These are phyloP conservation scores for Nomada ferruginata DNA, from an alignment of 2,888 invertebrate species.

Conservation along the genomic window DNA sequence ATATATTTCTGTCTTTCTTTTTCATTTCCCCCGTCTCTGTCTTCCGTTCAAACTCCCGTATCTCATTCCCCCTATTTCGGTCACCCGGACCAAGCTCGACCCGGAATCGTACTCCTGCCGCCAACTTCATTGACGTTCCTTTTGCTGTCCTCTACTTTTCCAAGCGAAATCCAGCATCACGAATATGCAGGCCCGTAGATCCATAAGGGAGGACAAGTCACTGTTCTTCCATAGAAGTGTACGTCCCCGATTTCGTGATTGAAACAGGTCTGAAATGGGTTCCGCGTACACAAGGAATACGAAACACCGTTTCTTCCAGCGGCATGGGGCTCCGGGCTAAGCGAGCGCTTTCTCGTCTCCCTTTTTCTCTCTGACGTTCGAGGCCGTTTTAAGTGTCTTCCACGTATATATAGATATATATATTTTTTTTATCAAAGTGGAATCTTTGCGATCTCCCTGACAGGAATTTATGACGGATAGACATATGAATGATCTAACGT, in stretches of 20 bases:
- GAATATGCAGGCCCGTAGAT: conserved; percentile 3
- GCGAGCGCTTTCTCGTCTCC: conserved; percentile 11
- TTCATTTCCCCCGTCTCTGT: not conserved
- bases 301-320: conserved; percentile 34
- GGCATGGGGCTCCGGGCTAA: conserved; percentile 27
- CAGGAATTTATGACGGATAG: not conserved
- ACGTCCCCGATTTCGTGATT: conserved; percentile 40
- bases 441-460: not conserved
- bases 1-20: conserved; percentile 3
- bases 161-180: not conserved
- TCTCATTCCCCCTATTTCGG: conserved; percentile 39
- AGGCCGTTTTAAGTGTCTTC: conserved; percentile 6
- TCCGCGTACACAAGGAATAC: conserved; percentile 41
- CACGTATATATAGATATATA: no score
- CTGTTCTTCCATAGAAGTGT: not conserved
- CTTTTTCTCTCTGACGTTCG: not conserved
- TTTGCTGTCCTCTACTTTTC: not conserved
- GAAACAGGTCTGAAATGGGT: conserved; percentile 39
- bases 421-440: not conserved
- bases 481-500: no score
- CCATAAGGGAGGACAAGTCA: conserved; percentile 6
- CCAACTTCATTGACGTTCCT: conserved; percentile 54
- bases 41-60: not conserved
- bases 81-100: conserved; percentile 49
- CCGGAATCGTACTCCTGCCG: conserved; percentile 50